Base-by-base conservation (phyloP, 2,888 invertebrate genomes). In the Ischnus inquisitorius region DNA sequence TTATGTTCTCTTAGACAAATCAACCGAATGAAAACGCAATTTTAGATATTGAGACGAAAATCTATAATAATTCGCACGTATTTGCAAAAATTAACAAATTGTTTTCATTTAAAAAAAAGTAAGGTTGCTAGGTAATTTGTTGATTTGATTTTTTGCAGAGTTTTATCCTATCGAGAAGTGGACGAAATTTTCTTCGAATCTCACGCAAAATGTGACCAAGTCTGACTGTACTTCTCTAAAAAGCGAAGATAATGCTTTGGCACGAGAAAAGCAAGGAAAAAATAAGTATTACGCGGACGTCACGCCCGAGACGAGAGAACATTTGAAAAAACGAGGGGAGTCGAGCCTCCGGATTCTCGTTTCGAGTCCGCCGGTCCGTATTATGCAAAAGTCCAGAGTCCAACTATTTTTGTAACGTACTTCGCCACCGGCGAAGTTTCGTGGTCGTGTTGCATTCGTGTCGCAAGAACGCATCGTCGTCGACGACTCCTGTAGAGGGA, bases 351-450 rank as follows among this genome's bases (percentile, higher is more conserved):
- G 25, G 48, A 43, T 62, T 19, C 22, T 74, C 62, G 68, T 54
- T 75, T 82, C 74, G 8, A 14, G n/a, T 19, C 43, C 64, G 65
- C 46, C 69, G n/a, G 62, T 75, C 28, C 43, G 14, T 64, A 43
- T 57, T 46, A 22, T 16, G 51, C 64, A 41, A 62, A 62, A 68
- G 78, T 75, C 54, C 69, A 54, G 39, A 79, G 79, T 79, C 65
- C 83, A 71, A 41, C 69, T 79, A 79, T 83, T 83, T 83, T 71
- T 75, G 75, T 16, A 71, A 79, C 71, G 57, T 34, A 51, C 43
- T 79, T 64, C 65, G 4, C 46, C 14, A 65, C 65, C 41, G 68
- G 41, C 75, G 41, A 25, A 64, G n/a, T 19, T 22, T 51, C 39
- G 46, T 60, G n/a, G n/a, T n/a, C n/a, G n/a, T 64, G 43, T 12